A percentile compares a stretch with the other conserved stretches of the same genome.
Conservation (phyloP, 1,140 invertebrate genomes). For the Chironomus tepperi region DNA sequence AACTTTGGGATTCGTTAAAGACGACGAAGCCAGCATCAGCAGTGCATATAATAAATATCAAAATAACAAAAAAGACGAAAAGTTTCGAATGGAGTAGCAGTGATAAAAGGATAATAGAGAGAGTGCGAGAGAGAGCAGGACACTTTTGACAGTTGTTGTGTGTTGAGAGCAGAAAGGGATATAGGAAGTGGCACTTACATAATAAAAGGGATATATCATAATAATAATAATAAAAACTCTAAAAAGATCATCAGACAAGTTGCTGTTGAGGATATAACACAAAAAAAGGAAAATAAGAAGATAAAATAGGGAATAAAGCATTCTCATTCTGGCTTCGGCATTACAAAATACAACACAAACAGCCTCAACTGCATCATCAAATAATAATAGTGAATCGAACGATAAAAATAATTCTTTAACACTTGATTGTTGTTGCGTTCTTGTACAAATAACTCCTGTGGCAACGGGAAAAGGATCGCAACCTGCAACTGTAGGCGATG, state of each 20-base stretch:
- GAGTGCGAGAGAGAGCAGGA: background rate
- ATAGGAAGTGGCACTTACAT: background rate
- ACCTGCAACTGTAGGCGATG: slow-evolving; percentile 40
- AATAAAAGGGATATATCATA: no score
- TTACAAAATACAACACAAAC: slow-evolving; percentile 30
- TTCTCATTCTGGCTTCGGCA: slow-evolving; percentile 38
- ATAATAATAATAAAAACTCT: background rate
- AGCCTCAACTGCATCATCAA: slow-evolving; percentile 17
- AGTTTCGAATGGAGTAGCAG: slow-evolving; percentile 12
- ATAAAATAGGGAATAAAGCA: background rate
- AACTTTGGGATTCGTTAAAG: no score
- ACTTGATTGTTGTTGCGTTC: slow-evolving; percentile 42
- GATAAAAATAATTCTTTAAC: slow-evolving; percentile 39
- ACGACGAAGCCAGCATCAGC: no score
- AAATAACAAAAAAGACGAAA: background rate
- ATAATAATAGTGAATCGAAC: slow-evolving; percentile 30
- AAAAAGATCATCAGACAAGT: background rate
- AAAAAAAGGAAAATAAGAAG: no score
- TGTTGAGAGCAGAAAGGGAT: no score
- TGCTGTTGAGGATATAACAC: background rate
- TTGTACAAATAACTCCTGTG: slow-evolving; percentile 41
- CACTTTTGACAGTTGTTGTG: background rate
- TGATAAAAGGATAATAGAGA: background rate
- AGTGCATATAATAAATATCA: no score
- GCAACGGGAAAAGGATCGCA: slow-evolving; percentile 34